These are phyloP conservation scores for Amphiprion clarkii DNA, from an alignment of 2,797 vertebrate genomes.

Conservation along the genomic window DNA sequence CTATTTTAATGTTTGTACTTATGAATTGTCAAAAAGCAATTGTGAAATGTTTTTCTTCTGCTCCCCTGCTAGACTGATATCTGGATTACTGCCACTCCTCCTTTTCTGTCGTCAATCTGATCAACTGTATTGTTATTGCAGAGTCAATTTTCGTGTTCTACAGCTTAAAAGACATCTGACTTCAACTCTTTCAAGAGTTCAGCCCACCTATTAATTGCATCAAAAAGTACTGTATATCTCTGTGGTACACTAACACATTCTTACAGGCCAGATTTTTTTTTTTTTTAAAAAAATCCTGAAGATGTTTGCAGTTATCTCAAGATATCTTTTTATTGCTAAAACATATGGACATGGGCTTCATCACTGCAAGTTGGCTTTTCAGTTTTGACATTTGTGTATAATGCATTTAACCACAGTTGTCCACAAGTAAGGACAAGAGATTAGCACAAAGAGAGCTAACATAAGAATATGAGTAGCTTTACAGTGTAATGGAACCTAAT, in stretches of 20 bases:
- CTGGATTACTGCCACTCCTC: background rate
- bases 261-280: background rate
- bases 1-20: background rate
- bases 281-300: background rate
- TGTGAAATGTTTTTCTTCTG: background rate
- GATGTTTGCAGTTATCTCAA: background rate
- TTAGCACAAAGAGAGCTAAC: background rate
- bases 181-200: too few relatives aligned
- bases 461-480: background rate
- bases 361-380: background rate
- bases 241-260: background rate
- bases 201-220: background rate
- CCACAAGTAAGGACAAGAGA: background rate
- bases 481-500: background rate
- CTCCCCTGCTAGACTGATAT: background rate
- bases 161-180: background rate
- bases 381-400: background rate
- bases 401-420: background rate
- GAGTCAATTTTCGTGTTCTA: background rate
- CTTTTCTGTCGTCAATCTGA: background rate
- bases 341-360: background rate
- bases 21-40: background rate
- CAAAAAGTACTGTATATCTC: background rate
- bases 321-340: background rate
- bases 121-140: background rate